A percentile compares a stretch with the other conserved stretches of the same genome.
phyloP scores from a whole-genome alignment of 2,113 vertebrate species.

The Apodemus speciosus region DNA sequence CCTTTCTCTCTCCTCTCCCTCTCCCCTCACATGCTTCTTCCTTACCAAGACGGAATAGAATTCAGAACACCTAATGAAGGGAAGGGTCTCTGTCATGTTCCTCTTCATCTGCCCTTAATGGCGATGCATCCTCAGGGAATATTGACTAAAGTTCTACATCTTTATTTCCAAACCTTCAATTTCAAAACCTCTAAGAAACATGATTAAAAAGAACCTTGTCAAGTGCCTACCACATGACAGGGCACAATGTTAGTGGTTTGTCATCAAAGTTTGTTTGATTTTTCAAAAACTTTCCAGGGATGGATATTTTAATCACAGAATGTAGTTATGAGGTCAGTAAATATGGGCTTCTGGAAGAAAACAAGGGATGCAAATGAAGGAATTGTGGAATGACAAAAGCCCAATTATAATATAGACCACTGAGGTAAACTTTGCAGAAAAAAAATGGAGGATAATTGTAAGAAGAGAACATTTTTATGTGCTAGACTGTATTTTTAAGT shows the following conservation, averaged over 20 bases:
- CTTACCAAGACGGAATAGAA: background rate
- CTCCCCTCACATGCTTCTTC: too few relatives aligned
- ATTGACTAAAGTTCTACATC: background rate
- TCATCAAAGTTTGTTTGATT: conserved; percentile 1
- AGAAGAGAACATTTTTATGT: background rate
- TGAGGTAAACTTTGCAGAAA: background rate
- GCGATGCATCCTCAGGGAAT: background rate
- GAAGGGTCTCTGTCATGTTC: background rate
- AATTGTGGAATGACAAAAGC: background rate
- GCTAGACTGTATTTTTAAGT: background rate
- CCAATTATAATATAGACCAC: background rate
- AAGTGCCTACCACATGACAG: background rate
- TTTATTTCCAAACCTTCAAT: background rate
- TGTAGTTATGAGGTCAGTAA: background rate
- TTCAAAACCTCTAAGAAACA: conserved; percentile 1
- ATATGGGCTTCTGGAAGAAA: background rate
- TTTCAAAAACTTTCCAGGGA: background rate
- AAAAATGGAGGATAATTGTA: background rate
- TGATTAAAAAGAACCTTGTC: background rate
- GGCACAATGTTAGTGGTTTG: background rate
- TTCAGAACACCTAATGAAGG: background rate
- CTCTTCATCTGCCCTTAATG: background rate
- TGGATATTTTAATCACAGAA: background rate
- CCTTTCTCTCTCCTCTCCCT: too few relatives aligned
- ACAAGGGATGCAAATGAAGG: background rate